Base-by-base conservation (phyloP, 2,797 vertebrate species). In the Darevskia nairensis region DNA sequence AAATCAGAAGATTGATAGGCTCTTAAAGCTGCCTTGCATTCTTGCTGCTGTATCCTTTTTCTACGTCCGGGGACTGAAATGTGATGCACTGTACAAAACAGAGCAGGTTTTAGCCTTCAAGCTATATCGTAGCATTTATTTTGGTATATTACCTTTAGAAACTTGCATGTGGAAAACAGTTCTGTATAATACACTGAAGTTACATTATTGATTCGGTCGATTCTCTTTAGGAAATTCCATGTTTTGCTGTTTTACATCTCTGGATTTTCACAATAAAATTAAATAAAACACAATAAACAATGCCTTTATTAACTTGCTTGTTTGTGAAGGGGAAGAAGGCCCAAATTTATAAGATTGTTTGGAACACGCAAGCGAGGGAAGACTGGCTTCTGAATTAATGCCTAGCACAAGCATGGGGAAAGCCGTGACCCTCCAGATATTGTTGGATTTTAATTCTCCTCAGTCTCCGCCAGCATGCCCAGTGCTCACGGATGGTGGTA, bases 161-260 rank as follows among this genome's bases (percentile, higher is more conserved):
- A 80, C 89, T 39, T 94, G 92, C 93, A 95, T 92, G 94, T 92
- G 86, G 80, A 46, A 93, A 92, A 78, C 90, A 87, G 75, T 94
- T 92, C 92, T 93, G 44, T 89, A 87, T 92, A 90, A 88, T 93
- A 86, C 92, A 82, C 87, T 92, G 87, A 94, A 93, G 84, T 92
- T 89, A 86, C 92, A 88, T 87, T 92, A 86, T 86, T 82, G 82
- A 92, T 68, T 35, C 0, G 9, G 10, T 41, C 6, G 23, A 91
- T 72, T 94, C 64, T 91, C 71, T 90, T 74, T 89, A 91, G 94
- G 92, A 95, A 74, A 86, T 91, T 94, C 89, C 89, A 91, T 94
- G 89, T 94, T 93, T 92, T 95, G 90, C 90, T 95, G 94, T 92
- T 96, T 95, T 94, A 88, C 93, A 92, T 96, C 90, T 88, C 80